Evolutionary conservation across 2,888 invertebrate species (phyloP).

Genomic region (Synanthedon myopaeformis): DNA sequence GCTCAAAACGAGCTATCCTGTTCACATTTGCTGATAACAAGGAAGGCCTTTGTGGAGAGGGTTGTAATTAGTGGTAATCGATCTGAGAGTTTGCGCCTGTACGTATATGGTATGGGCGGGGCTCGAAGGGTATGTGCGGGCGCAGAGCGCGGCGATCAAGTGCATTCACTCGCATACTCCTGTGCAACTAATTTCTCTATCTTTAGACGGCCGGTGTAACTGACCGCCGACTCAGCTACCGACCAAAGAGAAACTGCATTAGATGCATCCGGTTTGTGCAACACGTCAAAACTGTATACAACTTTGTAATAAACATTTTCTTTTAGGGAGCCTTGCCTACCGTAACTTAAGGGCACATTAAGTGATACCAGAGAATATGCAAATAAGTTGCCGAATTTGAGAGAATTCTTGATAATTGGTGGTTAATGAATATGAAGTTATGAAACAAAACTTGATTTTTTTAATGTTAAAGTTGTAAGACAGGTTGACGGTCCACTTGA

Average conservation of each 20-base stretch:
- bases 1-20: not conserved
- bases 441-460: no score
- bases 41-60: constrained; percentile 13
- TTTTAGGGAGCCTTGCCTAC: no score
- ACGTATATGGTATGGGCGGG: constrained; percentile 54
- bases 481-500: no score
- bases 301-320: no score
- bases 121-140: constrained; percentile 10
- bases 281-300: constrained; percentile 28
- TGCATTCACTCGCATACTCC: constrained; percentile 57
- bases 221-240: constrained; percentile 47
- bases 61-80: constrained; percentile 65
- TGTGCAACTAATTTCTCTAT: constrained; percentile 65
- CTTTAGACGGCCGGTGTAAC: constrained; percentile 62
- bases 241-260: constrained; percentile 62
- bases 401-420: no score
- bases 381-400: no score
- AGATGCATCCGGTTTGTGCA: constrained; percentile 59
- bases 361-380: no score
- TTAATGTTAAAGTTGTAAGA: no score
- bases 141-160: constrained; percentile 16
- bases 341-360: no score
- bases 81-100: constrained; percentile 54
- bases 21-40: not conserved
- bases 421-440: no score